Percentiles rank a stretch among this genome's conserved stretches.
phyloP scores from a whole-genome alignment of 2,113 vertebrate species.

The Cheilinus undulatus region DNA sequence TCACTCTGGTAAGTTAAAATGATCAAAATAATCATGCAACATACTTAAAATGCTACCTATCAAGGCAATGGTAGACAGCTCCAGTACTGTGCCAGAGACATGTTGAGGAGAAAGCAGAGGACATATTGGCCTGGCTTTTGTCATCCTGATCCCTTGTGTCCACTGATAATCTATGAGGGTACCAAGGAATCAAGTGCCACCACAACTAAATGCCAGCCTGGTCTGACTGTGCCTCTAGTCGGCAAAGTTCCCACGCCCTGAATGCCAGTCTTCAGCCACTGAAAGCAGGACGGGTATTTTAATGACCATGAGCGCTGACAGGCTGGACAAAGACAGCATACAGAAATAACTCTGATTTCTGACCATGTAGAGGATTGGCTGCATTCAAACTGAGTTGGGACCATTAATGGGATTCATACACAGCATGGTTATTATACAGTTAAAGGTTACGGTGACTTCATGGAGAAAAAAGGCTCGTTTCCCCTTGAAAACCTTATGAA shows the following conservation, averaged over 20 bases:
- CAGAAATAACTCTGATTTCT: slow-evolving; percentile 38
- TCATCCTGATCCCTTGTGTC: slow-evolving; percentile 18
- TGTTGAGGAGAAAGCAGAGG: slow-evolving; percentile 7
- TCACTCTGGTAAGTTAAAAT: too few species aligned
- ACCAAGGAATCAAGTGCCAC: slow-evolving; percentile 18
- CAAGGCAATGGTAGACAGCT: too few species aligned
- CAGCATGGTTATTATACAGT: slow-evolving; percentile 6
- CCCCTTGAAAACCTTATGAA: slow-evolving; percentile 40
- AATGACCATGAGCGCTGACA: slow-evolving; percentile 33
- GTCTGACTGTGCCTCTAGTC: slow-evolving; percentile 1
- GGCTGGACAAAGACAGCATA: slow-evolving; percentile 46
- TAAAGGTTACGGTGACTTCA: slow-evolving; percentile 7
- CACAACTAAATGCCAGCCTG: slow-evolving; percentile 28
- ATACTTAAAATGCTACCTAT: too few species aligned
- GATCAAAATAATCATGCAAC: too few species aligned
- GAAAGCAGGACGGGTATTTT: slow-evolving; percentile 46
- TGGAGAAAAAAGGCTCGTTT: slow-evolving; percentile 2
- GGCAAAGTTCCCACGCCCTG: slow-evolving; percentile 49
- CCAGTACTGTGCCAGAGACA: too few species aligned
- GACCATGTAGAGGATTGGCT: not conserved
- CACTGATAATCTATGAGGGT: slow-evolving; percentile 11
- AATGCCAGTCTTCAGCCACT: slow-evolving; percentile 25
- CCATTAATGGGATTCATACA: slow-evolving; percentile 21
- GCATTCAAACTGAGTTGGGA: slow-evolving; percentile 13
- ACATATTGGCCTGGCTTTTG: slow-evolving; percentile 27